Conservation (phyloP, 2,113 vertebrate species). For the Ivindomyrus marchei region DNA sequence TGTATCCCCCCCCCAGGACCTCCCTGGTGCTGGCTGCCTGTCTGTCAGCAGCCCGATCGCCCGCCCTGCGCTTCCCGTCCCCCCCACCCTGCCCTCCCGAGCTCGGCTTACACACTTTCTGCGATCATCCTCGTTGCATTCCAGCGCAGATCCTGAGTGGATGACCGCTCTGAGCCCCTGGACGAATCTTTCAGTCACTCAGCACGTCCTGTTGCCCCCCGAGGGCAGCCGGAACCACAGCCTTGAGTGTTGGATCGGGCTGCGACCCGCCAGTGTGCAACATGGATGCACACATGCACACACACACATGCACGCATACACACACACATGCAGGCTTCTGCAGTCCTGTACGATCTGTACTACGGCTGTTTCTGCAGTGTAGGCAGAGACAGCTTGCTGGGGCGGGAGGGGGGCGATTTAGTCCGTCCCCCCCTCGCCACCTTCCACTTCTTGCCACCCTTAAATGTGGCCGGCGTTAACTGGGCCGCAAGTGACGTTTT, state of each 20-base stretch:
- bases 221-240: background rate
- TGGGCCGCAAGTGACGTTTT: background rate
- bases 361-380: background rate
- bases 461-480: background rate
- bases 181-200: background rate
- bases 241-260: background rate
- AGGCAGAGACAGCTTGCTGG: background rate
- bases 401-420: background rate
- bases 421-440: background rate
- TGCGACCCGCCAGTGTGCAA: background rate
- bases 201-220: background rate
- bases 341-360: background rate
- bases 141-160: background rate
- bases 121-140: conserved; percentile 19
- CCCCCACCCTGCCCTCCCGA: background rate
- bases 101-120: conserved; percentile 52
- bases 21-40: background rate
- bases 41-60: conserved; percentile 38
- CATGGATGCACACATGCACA: background rate
- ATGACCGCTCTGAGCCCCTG: background rate
- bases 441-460: background rate
- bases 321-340: background rate
- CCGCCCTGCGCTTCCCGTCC: conserved; percentile 43
- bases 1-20: background rate
- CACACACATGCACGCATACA: background rate